A percentile compares a stretch with the other conserved stretches of the same genome.
These are phyloP conservation scores for Stenopsyche tienmushanensis DNA, from an alignment of 1,140 invertebrate genomes.

Conservation along the genomic window DNA sequence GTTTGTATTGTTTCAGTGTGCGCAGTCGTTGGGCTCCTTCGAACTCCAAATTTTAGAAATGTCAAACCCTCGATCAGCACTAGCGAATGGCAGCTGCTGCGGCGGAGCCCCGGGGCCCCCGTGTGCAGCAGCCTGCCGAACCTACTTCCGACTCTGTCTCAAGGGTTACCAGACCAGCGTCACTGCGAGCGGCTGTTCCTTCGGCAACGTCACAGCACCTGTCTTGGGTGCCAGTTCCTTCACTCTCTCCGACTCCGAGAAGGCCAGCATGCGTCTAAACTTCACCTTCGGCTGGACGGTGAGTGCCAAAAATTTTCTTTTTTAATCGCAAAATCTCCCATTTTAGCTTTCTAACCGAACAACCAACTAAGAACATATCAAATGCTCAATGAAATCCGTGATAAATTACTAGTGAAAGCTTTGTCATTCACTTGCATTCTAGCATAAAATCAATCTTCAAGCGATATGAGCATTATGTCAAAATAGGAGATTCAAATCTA, in stretches of 20 bases:
- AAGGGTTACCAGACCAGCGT: slow-evolving; percentile 90
- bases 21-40: slow-evolving; percentile 80
- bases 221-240: slow-evolving; percentile 86
- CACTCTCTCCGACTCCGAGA: slow-evolving; percentile 75
- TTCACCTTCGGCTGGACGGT: slow-evolving; percentile 92
- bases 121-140: slow-evolving; percentile 67
- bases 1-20: slow-evolving; percentile 58
- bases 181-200: slow-evolving; percentile 82
- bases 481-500: background rate
- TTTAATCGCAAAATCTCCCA: too few relatives aligned
- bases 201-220: slow-evolving; percentile 82
- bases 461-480: background rate
- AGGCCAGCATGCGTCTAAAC: slow-evolving; percentile 76
- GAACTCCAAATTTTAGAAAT: slow-evolving; percentile 89
- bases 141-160: slow-evolving; percentile 83
- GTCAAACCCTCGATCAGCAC: slow-evolving; percentile 80
- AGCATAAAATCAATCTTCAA: background rate
- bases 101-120: slow-evolving; percentile 59
- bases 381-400: too few relatives aligned
- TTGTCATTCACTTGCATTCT: background rate
- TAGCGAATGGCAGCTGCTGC: slow-evolving; percentile 80
- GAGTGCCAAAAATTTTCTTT: slow-evolving; percentile 52
- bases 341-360: too few relatives aligned
- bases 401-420: background rate
- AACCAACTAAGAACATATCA: too few relatives aligned